These are phyloP conservation scores for Papilio aristodemus DNA, from an alignment of 1,140 invertebrate species.

Conservation along the genomic window DNA sequence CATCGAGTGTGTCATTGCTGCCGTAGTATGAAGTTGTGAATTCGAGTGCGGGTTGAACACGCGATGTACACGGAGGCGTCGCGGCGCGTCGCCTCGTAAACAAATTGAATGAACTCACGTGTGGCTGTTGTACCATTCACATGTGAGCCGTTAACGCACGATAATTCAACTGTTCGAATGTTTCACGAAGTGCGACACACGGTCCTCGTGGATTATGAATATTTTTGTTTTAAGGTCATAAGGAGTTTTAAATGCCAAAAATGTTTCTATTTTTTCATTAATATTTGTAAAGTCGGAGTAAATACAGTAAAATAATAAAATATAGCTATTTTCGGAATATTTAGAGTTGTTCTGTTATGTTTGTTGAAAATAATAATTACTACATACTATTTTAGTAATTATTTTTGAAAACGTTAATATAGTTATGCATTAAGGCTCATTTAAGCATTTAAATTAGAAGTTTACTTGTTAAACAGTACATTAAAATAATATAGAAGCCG, in stretches of 20 bases:
- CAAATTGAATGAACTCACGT: slow-evolving; percentile 77
- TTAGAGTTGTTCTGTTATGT: too few species aligned
- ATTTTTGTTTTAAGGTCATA: not conserved
- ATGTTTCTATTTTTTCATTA: too few species aligned
- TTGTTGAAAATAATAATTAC: too few species aligned
- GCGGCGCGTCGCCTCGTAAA: slow-evolving; percentile 61
- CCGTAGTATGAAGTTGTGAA: slow-evolving; percentile 39
- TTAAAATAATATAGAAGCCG: not conserved
- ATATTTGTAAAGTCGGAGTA: too few species aligned
- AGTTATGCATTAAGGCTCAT: too few species aligned
- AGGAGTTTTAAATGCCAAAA: not conserved
- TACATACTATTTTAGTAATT: too few species aligned
- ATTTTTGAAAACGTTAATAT: too few species aligned
- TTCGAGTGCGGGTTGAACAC: slow-evolving; percentile 48
- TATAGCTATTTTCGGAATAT: too few species aligned
- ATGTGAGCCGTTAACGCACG: slow-evolving; percentile 72
- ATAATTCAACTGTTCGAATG: slow-evolving; percentile 70
- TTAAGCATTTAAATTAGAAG: too few species aligned
- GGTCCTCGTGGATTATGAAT: slow-evolving; percentile 38
- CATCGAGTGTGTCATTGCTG: slow-evolving; percentile 36
- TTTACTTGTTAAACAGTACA: too few species aligned
- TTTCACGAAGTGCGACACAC: slow-evolving; percentile 55
- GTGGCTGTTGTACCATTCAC: slow-evolving; percentile 73
- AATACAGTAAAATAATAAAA: too few species aligned
- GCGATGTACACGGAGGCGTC: slow-evolving; percentile 66